These are phyloP conservation scores for Mormyrops attenuatus DNA, from an alignment of 2,797 vertebrate species.

Conservation along the genomic window DNA sequence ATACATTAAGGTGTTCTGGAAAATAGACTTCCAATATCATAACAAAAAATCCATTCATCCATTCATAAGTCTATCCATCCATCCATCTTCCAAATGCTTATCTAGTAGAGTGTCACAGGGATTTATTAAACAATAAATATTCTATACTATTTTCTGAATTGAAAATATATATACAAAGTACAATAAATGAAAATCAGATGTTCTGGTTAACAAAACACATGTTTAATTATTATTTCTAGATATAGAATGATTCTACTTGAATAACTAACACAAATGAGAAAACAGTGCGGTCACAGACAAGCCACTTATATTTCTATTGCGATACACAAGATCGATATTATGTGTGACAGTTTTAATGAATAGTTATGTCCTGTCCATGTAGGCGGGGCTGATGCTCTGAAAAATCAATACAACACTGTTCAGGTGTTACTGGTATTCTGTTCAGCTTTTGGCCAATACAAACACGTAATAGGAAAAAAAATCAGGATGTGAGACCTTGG, in stretches of 20 bases:
- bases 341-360: constrained; percentile 5
- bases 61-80: background rate
- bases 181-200: background rate
- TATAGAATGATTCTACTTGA: background rate
- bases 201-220: background rate
- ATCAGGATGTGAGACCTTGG: constrained; percentile 2
- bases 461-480: background rate
- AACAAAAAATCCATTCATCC: background rate
- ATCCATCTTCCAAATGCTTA: background rate
- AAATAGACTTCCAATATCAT: background rate
- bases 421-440: background rate
- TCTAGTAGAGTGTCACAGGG: background rate
- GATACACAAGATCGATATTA: constrained; percentile 1
- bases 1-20: background rate
- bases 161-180: background rate
- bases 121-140: background rate
- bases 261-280: background rate
- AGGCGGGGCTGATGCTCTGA: background rate
- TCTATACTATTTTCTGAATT: background rate
- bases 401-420: background rate
- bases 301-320: background rate
- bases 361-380: background rate
- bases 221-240: background rate
- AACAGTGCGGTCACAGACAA: background rate
- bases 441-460: background rate